Evolutionary conservation across 2,113 vertebrate genomes (phyloP).

Genomic region (Aldabrachelys gigantea): DNA sequence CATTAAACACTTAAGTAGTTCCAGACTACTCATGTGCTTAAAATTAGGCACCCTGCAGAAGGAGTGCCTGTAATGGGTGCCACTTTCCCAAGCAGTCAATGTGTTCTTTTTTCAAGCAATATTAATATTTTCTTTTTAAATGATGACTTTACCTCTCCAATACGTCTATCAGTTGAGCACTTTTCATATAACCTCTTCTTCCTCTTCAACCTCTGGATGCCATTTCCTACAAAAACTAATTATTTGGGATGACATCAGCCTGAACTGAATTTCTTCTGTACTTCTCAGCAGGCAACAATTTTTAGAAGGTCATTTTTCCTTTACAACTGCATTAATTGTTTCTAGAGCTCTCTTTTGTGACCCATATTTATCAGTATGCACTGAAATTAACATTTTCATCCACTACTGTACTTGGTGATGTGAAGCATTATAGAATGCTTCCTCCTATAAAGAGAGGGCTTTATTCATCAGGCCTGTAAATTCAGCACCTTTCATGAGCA

Average conservation of each 20-base stretch:
- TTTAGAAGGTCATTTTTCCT: neutral
- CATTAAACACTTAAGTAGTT: neutral
- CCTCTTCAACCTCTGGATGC: neutral
- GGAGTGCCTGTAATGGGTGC: neutral
- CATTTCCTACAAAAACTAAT: neutral
- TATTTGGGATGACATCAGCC: neutral
- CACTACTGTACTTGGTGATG: constrained; percentile 4
- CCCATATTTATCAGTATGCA: neutral
- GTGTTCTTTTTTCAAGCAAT: neutral
- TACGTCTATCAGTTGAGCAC: accelerated
- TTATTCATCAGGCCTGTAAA: constrained; percentile 52
- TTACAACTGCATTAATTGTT: neutral
- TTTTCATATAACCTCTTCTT: neutral
- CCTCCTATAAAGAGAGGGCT: constrained; percentile 47
- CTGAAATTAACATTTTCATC: neutral
- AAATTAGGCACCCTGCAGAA: neutral
- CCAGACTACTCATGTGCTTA: neutral
- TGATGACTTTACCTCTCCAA: neutral
- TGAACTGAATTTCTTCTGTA: neutral
- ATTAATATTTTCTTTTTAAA: neutral
- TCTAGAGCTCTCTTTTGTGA: neutral
- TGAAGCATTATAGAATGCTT: constrained; percentile 52
- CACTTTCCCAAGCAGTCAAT: constrained; percentile 1
- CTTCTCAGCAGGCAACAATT: neutral
- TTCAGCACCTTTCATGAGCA: constrained; percentile 49